Evolutionary conservation across 2,113 vertebrate species (phyloP).

Genomic region (Rhineura floridana): DNA sequence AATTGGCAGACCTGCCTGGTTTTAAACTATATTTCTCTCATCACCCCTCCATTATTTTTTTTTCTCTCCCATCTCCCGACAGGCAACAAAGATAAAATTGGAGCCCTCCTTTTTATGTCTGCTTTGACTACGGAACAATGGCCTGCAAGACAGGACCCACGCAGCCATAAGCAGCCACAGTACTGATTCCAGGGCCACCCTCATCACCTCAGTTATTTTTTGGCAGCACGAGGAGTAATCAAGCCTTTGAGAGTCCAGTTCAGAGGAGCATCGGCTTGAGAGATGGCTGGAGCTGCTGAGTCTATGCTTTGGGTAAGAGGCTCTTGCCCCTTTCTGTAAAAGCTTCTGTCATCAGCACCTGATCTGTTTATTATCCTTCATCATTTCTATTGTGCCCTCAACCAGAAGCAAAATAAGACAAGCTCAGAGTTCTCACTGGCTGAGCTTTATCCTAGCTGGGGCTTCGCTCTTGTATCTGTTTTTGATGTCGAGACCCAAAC

Average conservation of each 20-base stretch:
- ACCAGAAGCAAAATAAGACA: no score
- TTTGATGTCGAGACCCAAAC: neutral
- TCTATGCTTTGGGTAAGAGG: neutral
- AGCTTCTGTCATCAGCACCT: neutral
- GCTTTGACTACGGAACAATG: neutral
- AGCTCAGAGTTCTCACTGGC: neutral
- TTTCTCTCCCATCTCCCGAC: neutral
- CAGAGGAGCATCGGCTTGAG: neutral
- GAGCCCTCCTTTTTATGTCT: neutral
- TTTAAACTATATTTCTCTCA: neutral
- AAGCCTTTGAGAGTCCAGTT: neutral
- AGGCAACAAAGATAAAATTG: neutral
- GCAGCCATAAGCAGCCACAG: accelerated
- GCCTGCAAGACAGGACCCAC: neutral
- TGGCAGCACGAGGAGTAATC: no score
- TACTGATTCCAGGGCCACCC: neutral
- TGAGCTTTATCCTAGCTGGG: neutral
- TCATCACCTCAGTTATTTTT: accelerated
- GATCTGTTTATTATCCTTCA: no score
- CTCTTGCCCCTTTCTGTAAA: neutral
- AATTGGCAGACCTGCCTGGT: neutral
- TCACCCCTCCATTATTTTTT: no score
- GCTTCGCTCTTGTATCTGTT: neutral
- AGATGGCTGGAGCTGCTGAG: neutral
- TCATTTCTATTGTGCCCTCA: neutral